Evolutionary conservation across 2,888 invertebrate genomes (phyloP).

Genomic region (Dermolepida albohirtum): DNA sequence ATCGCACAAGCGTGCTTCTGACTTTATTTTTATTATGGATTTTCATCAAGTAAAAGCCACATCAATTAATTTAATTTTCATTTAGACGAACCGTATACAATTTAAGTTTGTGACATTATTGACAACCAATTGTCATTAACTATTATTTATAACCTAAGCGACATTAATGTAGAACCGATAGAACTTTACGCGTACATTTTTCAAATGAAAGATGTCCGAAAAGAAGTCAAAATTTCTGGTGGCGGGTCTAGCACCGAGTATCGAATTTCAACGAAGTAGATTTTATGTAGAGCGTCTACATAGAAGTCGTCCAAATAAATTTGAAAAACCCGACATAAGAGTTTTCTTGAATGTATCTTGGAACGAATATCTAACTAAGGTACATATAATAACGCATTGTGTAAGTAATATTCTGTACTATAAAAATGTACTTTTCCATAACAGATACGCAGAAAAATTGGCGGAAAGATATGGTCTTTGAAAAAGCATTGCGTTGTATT

Average conservation of each 20-base stretch:
- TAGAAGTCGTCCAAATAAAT: conserved; percentile 56
- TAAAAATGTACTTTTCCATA: neutral
- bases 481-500: conserved; percentile 67
- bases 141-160: too few species aligned
- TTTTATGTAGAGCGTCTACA: conserved; percentile 55
- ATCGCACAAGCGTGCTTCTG: too few species aligned
- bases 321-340: conserved; percentile 56
- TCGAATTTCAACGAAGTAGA: conserved; percentile 60
- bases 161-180: too few species aligned
- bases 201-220: conserved; percentile 26
- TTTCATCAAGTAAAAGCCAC: too few species aligned
- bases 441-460: conserved; percentile 61
- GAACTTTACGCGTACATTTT: neutral
- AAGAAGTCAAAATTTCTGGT: conserved; percentile 53
- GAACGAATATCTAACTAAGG: conserved; percentile 57
- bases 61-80: too few species aligned
- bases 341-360: conserved; percentile 62
- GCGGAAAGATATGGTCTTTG: conserved; percentile 66
- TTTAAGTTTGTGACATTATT: too few species aligned
- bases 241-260: conserved; percentile 57
- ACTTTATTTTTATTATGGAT: too few species aligned
- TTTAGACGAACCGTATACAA: too few species aligned
- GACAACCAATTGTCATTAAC: too few species aligned
- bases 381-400: conserved; percentile 30
- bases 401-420: neutral